Evolutionary conservation across 2,888 invertebrate genomes (phyloP).

Genomic region (Pycnomerus fuliginosus): DNA sequence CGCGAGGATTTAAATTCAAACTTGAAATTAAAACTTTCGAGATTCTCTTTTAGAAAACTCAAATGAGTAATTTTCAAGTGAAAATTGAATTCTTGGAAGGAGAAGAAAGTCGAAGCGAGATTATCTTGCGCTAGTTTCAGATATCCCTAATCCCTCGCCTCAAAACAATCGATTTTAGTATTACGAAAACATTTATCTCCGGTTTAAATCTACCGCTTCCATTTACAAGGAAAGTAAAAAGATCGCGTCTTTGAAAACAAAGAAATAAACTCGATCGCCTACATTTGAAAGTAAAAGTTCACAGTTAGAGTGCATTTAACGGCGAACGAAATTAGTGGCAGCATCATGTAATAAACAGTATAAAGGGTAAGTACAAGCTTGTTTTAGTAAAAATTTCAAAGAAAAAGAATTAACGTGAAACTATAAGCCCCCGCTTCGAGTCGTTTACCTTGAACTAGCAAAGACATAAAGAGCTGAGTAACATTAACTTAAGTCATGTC

Average conservation of each 20-base stretch:
- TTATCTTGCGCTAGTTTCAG: slow-evolving; percentile 20
- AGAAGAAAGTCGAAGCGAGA: slow-evolving; percentile 23
- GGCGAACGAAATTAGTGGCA: slow-evolving; percentile 28
- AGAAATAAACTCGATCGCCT: slow-evolving; percentile 49
- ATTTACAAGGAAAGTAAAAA: slow-evolving; percentile 41
- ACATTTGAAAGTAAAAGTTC: slow-evolving; percentile 52
- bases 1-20: no score
- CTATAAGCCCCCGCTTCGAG: slow-evolving; percentile 24
- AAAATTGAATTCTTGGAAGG: no score
- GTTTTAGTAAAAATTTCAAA: no score
- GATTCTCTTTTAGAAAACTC: no score
- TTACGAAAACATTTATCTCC: not conserved
- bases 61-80: no score
- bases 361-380: no score
- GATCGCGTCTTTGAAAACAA: slow-evolving; percentile 45
- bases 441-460: slow-evolving; percentile 51
- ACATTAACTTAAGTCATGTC: slow-evolving; percentile 31
- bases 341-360: slow-evolving; percentile 14
- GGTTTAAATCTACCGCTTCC: slow-evolving; percentile 33
- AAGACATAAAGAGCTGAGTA: slow-evolving; percentile 41
- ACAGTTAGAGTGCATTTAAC: slow-evolving; percentile 32
- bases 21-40: no score
- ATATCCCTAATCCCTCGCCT: slow-evolving; percentile 22
- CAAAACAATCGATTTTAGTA: slow-evolving; percentile 25
- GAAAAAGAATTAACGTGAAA: not conserved